Percentiles rank a stretch among this genome's conserved stretches.
phyloP scores from a whole-genome alignment of 1,140 invertebrate species.

The Brachionus asplanchnoidis region DNA sequence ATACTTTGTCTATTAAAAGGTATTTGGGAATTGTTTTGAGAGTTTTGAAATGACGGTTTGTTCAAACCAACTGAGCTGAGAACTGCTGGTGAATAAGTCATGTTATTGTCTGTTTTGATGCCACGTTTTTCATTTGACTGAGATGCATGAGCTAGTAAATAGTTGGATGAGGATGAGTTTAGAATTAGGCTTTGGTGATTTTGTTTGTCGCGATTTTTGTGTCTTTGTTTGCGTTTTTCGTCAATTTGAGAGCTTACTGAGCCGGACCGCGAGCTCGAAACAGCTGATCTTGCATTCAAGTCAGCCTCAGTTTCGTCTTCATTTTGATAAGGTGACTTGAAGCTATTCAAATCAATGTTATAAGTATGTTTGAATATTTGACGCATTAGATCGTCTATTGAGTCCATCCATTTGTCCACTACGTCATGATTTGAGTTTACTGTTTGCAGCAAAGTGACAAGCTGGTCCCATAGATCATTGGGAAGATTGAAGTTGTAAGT shows the following conservation, averaged over 20 bases:
- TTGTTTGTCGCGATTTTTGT: background rate
- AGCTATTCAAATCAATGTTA: slow-evolving; percentile 21
- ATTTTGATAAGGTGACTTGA: background rate
- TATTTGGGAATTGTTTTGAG: background rate
- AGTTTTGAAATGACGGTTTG: background rate
- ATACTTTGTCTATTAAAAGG: background rate
- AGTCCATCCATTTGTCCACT: slow-evolving; percentile 73
- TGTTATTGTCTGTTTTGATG: background rate
- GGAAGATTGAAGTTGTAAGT: slow-evolving; percentile 87
- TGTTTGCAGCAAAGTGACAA: slow-evolving; percentile 76
- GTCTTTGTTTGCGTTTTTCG: background rate
- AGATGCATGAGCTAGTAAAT: background rate
- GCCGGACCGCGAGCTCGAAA: background rate
- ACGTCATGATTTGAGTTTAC: slow-evolving; percentile 90
- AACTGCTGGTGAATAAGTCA: background rate
- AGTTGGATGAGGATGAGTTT: background rate
- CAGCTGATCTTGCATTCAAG: background rate
- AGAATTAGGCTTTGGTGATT: background rate
- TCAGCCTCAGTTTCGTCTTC: background rate
- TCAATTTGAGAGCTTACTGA: background rate
- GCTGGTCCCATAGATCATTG: slow-evolving; percentile 85
- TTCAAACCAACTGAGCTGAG: background rate
- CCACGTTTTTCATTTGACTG: background rate
- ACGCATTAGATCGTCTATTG: slow-evolving; percentile 20
- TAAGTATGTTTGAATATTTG: slow-evolving; percentile 31